A percentile compares a stretch with the other conserved stretches of the same genome.
Evolutionary conservation across 2,797 vertebrate genomes (phyloP).

Genomic region (Diplodus sargus): DNA sequence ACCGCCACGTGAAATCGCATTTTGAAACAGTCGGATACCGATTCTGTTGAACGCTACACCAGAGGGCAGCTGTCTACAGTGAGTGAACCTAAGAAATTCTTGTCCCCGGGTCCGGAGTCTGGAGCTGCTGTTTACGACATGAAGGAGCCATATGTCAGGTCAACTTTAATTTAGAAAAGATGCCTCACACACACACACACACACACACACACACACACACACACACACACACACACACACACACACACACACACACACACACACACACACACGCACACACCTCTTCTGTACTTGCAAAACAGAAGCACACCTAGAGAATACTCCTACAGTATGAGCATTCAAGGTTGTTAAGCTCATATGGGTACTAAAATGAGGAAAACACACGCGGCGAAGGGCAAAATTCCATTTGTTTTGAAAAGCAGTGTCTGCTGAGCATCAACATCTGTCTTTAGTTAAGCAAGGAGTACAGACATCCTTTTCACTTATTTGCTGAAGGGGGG

Average conservation of each 20-base stretch:
- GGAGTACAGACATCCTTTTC: conserved; percentile 82
- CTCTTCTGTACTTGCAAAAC: not conserved
- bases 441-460: conserved; percentile 83
- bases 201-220: not conserved
- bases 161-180: conserved; percentile 55
- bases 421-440: conserved; percentile 78
- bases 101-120: conserved; percentile 46
- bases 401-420: conserved; percentile 78
- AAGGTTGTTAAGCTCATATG: conserved; percentile 43
- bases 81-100: conserved; percentile 45
- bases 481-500: conserved; percentile 75
- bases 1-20: conserved; percentile 29
- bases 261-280: not conserved
- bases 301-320: conserved; percentile 21
- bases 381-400: conserved; percentile 63
- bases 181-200: not conserved
- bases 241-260: not conserved
- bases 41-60: conserved; percentile 37
- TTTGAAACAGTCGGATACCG: conserved; percentile 14
- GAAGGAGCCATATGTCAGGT: conserved; percentile 57
- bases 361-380: conserved; percentile 65
- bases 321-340: conserved; percentile 17
- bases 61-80: conserved; percentile 37
- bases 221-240: not conserved
- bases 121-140: conserved; percentile 50